A percentile compares a stretch with the other conserved stretches of the same genome.
Conservation (phyloP, 2,113 vertebrate species). For the Leuciscus idus region DNA sequence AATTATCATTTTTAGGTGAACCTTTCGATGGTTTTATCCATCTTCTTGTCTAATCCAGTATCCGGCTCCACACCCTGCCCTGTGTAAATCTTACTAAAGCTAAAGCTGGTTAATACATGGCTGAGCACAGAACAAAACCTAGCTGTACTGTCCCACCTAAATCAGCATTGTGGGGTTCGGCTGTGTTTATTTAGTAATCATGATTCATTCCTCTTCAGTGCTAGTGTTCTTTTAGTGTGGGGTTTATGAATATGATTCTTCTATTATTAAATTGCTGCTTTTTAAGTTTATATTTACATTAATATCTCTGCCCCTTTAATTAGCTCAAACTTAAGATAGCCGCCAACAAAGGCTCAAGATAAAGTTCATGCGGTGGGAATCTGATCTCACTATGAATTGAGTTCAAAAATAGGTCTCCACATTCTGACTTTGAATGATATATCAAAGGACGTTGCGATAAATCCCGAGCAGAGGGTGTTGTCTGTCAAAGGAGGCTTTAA, state of each 20-base stretch:
- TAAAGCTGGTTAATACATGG: conserved; percentile 9
- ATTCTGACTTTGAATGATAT: conserved; percentile 3
- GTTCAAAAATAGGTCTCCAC: neutral
- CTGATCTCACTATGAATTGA: neutral
- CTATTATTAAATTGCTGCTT: neutral
- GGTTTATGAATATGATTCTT: neutral
- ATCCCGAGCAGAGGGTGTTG: neutral
- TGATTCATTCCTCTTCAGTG: neutral
- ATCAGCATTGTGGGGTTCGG: neutral
- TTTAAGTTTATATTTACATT: conserved; percentile 17
- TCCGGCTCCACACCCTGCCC: neutral
- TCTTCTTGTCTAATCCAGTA: neutral
- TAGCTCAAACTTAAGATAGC: conserved; percentile 27
- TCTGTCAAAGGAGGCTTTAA: conserved; percentile 8
- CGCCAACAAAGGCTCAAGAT: conserved; percentile 21
- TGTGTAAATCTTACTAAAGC: neutral
- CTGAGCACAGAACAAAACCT: neutral
- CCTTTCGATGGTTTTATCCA: neutral
- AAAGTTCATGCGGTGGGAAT: neutral
- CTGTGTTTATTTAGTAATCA: conserved; percentile 28
- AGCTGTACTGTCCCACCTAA: neutral
- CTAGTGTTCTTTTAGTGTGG: neutral
- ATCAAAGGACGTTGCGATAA: neutral
- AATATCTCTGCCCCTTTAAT: conserved; percentile 12
- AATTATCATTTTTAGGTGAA: neutral